phyloP scores from a whole-genome alignment of 2,797 vertebrate species.

The Zenarchopterus dispar region DNA sequence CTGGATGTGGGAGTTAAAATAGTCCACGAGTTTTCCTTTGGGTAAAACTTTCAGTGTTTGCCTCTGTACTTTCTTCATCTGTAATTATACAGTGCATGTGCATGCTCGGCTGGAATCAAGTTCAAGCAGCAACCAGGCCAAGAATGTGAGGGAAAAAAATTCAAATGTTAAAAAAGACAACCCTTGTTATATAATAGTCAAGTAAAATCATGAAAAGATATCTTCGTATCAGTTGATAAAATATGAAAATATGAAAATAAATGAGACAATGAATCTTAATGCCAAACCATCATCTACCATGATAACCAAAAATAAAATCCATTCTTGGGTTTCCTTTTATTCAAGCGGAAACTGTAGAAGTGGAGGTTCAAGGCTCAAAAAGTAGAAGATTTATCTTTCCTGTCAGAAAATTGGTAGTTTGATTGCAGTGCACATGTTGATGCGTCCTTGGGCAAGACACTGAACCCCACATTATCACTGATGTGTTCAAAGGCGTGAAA shows the following conservation, averaged over 20 bases:
- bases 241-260: conserved; percentile 2
- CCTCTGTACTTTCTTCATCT: conserved; percentile 1
- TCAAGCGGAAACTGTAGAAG: too few relatives aligned
- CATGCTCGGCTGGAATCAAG: not conserved
- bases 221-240: not conserved
- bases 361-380: too few relatives aligned
- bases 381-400: too few relatives aligned
- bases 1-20: conserved; percentile 24
- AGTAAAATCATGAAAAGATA: conserved; percentile 1
- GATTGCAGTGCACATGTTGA: too few relatives aligned
- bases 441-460: too few relatives aligned
- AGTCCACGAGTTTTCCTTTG: conserved; percentile 22
- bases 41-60: conserved; percentile 20
- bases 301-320: not conserved
- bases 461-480: too few relatives aligned
- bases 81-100: not conserved
- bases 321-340: not conserved
- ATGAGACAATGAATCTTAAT: not conserved
- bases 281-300: not conserved
- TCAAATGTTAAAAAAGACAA: conserved; percentile 5
- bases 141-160: not conserved
- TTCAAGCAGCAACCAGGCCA: not conserved
- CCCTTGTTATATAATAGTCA: conserved; percentile 5
- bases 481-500: too few relatives aligned
- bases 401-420: too few relatives aligned